phyloP scores from a whole-genome alignment of 2,797 vertebrate genomes.

The Spinibarbus caldwelli region DNA sequence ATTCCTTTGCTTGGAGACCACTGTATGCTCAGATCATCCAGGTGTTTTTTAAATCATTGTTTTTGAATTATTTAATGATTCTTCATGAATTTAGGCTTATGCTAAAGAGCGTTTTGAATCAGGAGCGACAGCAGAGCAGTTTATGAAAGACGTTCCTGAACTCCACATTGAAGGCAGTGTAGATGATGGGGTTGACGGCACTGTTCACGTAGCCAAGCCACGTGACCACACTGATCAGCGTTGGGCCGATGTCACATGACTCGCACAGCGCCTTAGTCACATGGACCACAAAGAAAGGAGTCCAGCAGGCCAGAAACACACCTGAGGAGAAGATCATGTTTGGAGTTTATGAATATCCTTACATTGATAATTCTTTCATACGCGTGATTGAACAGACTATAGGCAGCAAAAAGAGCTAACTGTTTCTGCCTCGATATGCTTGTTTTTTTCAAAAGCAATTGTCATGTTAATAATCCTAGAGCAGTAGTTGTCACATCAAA shows the following conservation, averaged over 20 bases:
- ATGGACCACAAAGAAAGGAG: slow-evolving; percentile 80
- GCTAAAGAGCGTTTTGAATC: slow-evolving; percentile 15
- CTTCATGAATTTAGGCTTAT: background rate
- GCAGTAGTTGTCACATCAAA: slow-evolving; percentile 28
- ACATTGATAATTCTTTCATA: background rate
- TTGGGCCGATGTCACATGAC: slow-evolving; percentile 73
- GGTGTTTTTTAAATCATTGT: background rate
- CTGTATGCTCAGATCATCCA: background rate
- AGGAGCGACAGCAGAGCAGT: slow-evolving; percentile 73
- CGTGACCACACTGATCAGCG: slow-evolving; percentile 78
- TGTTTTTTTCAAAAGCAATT: background rate
- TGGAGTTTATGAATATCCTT: background rate
- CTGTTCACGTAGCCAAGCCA: slow-evolving; percentile 83
- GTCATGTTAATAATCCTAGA: background rate
- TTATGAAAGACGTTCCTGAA: slow-evolving; percentile 81
- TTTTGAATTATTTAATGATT: background rate
- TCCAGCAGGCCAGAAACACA: slow-evolving; percentile 81
- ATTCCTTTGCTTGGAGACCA: background rate
- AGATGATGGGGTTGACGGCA: slow-evolving; percentile 80
- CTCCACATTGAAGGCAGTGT: slow-evolving; percentile 78
- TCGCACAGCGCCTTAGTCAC: slow-evolving; percentile 76
- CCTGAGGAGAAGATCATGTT: slow-evolving; percentile 63
- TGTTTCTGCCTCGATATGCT: background rate
- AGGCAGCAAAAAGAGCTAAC: background rate
- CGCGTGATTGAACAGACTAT: background rate